Base-by-base conservation (phyloP, 2,888 invertebrate genomes). In the Galerucella pusilla region DNA sequence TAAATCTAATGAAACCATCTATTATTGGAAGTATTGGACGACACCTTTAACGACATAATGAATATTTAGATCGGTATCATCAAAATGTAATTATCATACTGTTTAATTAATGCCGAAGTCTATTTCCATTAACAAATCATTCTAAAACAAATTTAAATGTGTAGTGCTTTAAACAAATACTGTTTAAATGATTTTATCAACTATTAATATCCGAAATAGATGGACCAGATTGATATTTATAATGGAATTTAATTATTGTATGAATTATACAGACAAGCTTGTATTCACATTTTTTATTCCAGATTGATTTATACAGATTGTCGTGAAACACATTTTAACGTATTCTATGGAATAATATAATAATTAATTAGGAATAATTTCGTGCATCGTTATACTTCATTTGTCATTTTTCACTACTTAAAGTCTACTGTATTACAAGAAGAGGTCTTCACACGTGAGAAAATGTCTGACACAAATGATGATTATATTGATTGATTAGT, bases 1-100 rank as follows among this genome's bases (percentile, higher is more conserved):
- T 71, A 71, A 71, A 71, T 71, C 54, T 71, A 71, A 71, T 71
- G 64, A 71, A 66, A 71, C 71, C 65, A 66, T 71, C 71, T 71
- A 71, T 65, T 66, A 71, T 71, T 71, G 28, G 71, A 71, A 71
- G 71, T 71, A 66, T 71, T 59, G 45, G 59, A 66, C 28, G 71
- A 71, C 71, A 71, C 71, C 71, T 71, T 66, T 66, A 52, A 65
- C 71, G 35, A 66, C 46, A 28, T 71, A 71, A 66, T 71, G 71
- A 71, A 71, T 71, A 71, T 71, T 71, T 42, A 52, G 71, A 71
- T 59, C 59, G 49, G 11, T 59, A 70, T 59, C 70, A 70, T 52
- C 59, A 68, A 68, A 60, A 60, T 35, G 28, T 68, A 68, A 68
- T 68, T 68, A 68, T 42, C 54, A 54, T 60, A 60, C 59, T 46